A percentile compares a stretch with the other conserved stretches of the same genome.
Conservation (phyloP, 2,888 invertebrate species). For the Iphiclides podalirius region DNA sequence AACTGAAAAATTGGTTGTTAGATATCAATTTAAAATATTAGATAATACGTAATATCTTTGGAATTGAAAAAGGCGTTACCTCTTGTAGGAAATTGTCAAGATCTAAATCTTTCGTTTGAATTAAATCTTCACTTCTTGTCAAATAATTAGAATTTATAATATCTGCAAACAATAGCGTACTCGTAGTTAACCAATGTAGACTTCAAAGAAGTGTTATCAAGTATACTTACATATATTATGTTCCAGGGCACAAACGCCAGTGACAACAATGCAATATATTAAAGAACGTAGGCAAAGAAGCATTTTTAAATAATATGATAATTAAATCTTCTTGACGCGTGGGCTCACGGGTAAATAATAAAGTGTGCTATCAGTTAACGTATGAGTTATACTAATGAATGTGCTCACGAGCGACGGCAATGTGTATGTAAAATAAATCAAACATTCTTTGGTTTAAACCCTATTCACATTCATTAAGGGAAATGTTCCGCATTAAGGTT, state of each 20-base stretch:
- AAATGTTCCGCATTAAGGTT: neutral
- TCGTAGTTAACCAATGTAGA: neutral
- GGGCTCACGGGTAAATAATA: slow-evolving; percentile 4
- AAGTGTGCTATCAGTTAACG: neutral
- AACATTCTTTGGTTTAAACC: neutral
- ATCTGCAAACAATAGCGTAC: neutral
- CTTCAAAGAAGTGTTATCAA: neutral
- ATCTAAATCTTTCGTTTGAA: neutral
- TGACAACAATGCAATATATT: slow-evolving; percentile 5
- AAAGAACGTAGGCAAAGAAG: neutral
- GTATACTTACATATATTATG: slow-evolving; percentile 9
- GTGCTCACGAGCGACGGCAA: neutral
- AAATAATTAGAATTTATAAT: neutral
- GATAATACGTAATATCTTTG: neutral
- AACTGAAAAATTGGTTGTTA: neutral
- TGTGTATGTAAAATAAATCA: neutral
- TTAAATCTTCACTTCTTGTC: neutral
- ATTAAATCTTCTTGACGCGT: neutral
- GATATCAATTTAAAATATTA: neutral
- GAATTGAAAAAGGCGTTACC: neutral
- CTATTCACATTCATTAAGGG: neutral
- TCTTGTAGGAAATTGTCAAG: neutral
- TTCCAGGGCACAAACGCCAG: neutral
- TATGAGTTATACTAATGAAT: neutral
- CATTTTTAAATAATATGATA: slow-evolving; percentile 1